Evolutionary conservation across 2,113 vertebrate species (phyloP).

Genomic region (Macquaria australasica): DNA sequence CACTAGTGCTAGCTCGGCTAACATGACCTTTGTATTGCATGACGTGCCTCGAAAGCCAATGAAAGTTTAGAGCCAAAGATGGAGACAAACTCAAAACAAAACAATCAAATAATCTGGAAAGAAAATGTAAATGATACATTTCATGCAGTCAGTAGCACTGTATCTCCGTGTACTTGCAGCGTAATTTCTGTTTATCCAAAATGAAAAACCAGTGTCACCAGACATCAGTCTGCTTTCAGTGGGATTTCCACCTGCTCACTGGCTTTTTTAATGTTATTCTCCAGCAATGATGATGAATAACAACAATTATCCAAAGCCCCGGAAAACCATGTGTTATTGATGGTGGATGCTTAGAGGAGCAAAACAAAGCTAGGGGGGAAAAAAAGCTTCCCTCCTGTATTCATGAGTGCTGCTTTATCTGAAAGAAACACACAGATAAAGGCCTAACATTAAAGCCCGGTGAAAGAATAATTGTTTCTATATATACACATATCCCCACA

Average conservation of each 20-base stretch:
- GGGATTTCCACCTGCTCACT: slow-evolving; percentile 18
- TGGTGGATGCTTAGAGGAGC: slow-evolving; percentile 54
- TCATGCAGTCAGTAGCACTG: not conserved
- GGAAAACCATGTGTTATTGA: slow-evolving; percentile 69
- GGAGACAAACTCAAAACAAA: not conserved
- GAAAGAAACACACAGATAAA: slow-evolving; percentile 58
- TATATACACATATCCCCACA: slow-evolving; percentile 20
- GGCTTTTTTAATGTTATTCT: slow-evolving; percentile 42
- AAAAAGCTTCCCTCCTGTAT: slow-evolving; percentile 28
- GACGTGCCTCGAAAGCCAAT: not conserved
- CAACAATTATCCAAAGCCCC: slow-evolving; percentile 60
- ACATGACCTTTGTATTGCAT: not conserved
- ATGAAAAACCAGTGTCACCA: not conserved
- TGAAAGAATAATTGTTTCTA: slow-evolving; percentile 39
- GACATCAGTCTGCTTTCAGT: slow-evolving; percentile 22
- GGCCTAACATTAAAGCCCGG: slow-evolving; percentile 40
- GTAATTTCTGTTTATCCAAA: slow-evolving; percentile 20
- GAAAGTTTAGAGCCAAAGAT: not conserved
- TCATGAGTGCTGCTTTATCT: slow-evolving; percentile 57
- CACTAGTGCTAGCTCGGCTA: not conserved
- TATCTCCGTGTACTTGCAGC: not conserved
- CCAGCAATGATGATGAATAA: slow-evolving; percentile 70
- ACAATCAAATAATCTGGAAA: not conserved
- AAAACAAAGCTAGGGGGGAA: slow-evolving; percentile 49
- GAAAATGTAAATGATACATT: not conserved